Evolutionary conservation across 2,113 vertebrate genomes (phyloP), one percentile per base, ranked within the genome.

Genomic region (Leptobrachium ailaonicum): DNA sequence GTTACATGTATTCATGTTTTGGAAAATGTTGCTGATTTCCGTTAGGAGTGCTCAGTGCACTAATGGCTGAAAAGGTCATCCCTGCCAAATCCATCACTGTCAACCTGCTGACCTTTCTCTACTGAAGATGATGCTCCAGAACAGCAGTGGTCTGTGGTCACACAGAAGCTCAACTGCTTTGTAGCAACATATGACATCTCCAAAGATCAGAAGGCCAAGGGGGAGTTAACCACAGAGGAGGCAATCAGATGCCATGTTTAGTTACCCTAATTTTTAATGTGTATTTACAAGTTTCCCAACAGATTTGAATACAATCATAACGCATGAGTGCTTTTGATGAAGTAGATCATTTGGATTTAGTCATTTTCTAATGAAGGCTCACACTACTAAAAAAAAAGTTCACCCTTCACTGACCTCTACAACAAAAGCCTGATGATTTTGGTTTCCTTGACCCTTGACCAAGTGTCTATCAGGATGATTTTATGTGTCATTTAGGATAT

Each of bases 61-160:
- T 50, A 12, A 56, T 32, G 32, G 41, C 47, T 9, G 20, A 62
- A 60, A 74, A 62, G 12, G 42, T 62, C 13, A 40, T 53, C 54
- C n/a, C 20, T 56, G 67, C 42, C 63, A 12, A 67, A 68, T 74
- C 72, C 71, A 69, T 81, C 79, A 68, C 3, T 69, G 71, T 62
- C 72, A 75, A 10, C 47, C 4, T 62, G 41, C 69, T 75, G 54
- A 81, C 72, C 79, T 80, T 74, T 68, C n/a, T 42, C 8, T 75
- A 64, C 13, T 62, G 54, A 68, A 60, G 32, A n/a, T 81, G 63
- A 68, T 74, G 64, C 32, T 41, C 53, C n/a, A 7, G 20, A 60
- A 40, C 41, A 74, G 64, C 78, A 80, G 72, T 81, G 60, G 79
- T 62, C 43, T 74, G 72, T 81, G 60, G 79, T 62, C 43, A 60